These are phyloP conservation scores for Pelecanus crispus DNA, from an alignment of 2,113 vertebrate species.

Conservation along the genomic window DNA sequence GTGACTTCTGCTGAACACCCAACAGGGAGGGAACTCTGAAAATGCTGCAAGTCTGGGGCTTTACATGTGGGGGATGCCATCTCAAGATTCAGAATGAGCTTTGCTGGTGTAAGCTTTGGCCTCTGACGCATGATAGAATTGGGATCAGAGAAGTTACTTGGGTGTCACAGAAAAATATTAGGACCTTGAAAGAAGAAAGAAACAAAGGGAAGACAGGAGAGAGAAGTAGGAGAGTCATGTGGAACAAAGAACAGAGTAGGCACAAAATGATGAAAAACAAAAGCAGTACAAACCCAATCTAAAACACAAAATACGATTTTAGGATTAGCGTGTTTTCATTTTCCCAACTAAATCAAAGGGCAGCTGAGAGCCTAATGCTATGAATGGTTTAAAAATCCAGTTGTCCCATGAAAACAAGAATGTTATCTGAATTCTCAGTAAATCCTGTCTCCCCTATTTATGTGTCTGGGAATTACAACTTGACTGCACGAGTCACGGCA, in stretches of 20 bases:
- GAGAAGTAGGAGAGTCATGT: not conserved
- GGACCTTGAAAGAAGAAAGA: not conserved
- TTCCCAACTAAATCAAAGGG: not conserved
- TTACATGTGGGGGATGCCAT: not conserved
- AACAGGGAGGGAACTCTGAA: not conserved
- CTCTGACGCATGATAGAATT: not conserved
- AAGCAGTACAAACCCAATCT: not conserved
- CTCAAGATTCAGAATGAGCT: not conserved
- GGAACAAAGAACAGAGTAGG: not conserved
- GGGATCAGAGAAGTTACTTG: not conserved
- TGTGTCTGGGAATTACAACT: not conserved
- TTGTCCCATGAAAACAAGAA: not conserved
- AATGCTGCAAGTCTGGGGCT: not conserved
- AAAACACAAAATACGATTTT: not conserved
- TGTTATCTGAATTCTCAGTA: not conserved
- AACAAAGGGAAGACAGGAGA: not conserved
- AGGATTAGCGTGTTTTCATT: slow-evolving; percentile 7
- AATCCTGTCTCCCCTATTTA: not conserved
- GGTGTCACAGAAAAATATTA: not conserved
- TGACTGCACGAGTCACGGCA: not conserved
- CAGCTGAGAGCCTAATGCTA: not conserved
- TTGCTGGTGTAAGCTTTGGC: not conserved
- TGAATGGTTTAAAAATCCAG: slow-evolving; percentile 8
- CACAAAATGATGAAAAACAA: not conserved
- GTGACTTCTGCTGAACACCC: not conserved